Evolutionary conservation across 30 jellyfish, hydroid and myxozoan genomes (phyloP), one percentile per base, ranked within the genome.

Genomic region (Cassiopea andromeda): DNA sequence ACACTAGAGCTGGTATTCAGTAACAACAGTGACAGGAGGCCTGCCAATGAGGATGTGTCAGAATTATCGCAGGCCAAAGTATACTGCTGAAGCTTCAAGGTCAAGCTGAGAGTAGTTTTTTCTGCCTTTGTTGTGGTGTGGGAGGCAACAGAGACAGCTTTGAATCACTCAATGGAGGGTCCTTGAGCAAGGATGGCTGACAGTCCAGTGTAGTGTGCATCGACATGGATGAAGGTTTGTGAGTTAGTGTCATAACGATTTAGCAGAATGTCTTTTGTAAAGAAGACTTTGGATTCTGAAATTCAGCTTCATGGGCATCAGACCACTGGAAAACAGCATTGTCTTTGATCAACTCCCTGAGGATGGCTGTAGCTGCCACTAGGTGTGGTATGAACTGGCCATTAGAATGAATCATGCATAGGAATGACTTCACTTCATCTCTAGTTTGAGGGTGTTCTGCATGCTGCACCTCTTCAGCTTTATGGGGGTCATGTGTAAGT

Each of bases 121-220:
- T 66, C 83, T 92, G 6, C 77, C 89, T 1, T 47, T 18, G 0
- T 46, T 89, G 94, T 80, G 66, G 90, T 43, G 0, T 94, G 17
- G 44, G 77, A 69, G 47, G 94, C 97, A 44, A 90, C 7, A 38
- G 97, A 91, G 46, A 90, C 84, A n/a, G 97, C 77, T 59, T 59
- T 89, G 7, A 90, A 0, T 47, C 43, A 10, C 1, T 80, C 80
- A 66, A 69, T 43, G 64, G 78, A 85, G 75, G 67, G 13, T 69
- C 92, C 91, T 83, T 83, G 91, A 6, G 91, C 49, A 13, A 83
- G 73, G 73, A 67, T 83, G 8, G 91, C 91, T 5, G 91, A 83
- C 18, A 48, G 17, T 13, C 14, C 64, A 16, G 78, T 69, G 78
- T 69, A 69, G 19, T 69, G 10, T 8, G 78, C 78, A 38, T 69